A percentile compares a stretch with the other conserved stretches of the same genome.
These are phyloP conservation scores for Oligia fasciuncula DNA, from an alignment of 2,888 invertebrate genomes.

Conservation along the genomic window DNA sequence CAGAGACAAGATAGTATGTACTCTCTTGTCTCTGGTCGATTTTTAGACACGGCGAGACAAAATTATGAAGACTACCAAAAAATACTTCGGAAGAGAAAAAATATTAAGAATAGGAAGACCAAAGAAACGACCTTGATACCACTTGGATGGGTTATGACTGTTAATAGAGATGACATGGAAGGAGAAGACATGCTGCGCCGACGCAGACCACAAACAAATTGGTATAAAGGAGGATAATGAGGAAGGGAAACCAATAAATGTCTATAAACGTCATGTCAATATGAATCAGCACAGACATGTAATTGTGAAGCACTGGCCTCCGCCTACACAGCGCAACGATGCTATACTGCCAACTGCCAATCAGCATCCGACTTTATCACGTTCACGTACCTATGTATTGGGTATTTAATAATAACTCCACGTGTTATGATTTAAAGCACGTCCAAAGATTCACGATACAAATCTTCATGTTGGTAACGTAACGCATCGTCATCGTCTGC, in stretches of 20 bases:
- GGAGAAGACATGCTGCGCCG: too few species aligned
- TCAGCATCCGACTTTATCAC: conserved; percentile 2
- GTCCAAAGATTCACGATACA: neutral
- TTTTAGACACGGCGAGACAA: neutral
- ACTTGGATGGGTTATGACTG: too few species aligned
- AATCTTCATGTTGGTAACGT: neutral
- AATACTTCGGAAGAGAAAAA: neutral
- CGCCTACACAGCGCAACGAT: neutral
- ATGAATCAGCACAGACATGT: neutral
- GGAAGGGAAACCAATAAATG: neutral
- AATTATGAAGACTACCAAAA: neutral
- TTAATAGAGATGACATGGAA: too few species aligned
- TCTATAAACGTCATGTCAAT: too few species aligned
- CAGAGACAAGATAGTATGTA: too few species aligned
- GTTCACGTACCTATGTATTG: neutral
- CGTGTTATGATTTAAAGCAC: conserved; percentile 4
- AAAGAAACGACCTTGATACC: too few species aligned
- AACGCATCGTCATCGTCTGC: neutral
- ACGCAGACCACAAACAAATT: too few species aligned
- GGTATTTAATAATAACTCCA: neutral
- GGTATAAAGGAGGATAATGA: too few species aligned
- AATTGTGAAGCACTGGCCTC: neutral
- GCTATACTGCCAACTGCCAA: conserved; percentile 19
- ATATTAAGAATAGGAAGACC: too few species aligned
- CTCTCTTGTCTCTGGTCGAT: too few species aligned